phyloP scores from a whole-genome alignment of 2,113 vertebrate genomes.

The Callithrix jacchus region DNA sequence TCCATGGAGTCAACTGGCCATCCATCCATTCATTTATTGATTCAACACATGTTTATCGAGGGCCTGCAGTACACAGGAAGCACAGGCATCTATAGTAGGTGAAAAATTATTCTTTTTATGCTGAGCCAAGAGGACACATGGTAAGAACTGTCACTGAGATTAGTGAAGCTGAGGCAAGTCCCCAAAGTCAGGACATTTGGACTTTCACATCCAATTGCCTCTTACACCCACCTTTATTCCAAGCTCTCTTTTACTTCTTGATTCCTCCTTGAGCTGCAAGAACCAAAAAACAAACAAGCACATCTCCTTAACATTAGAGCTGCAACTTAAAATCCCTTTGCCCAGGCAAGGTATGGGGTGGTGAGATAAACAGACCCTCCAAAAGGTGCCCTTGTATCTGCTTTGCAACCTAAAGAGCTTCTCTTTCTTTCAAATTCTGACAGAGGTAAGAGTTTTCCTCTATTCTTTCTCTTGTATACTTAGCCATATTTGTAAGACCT shows the following conservation, averaged over 20 bases:
- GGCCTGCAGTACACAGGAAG: rapidly evolving
- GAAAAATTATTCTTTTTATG: not conserved
- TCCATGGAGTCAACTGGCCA: not conserved
- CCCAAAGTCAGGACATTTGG: constrained; percentile 1
- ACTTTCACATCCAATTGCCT: constrained; percentile 39
- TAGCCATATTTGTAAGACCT: not conserved
- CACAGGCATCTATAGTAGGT: rapidly evolving
- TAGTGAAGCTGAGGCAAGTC: not conserved
- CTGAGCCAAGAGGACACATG: not conserved
- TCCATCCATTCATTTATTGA: no score
- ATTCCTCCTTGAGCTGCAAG: constrained; percentile 48
- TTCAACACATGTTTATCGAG: rapidly evolving
- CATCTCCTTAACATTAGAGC: not conserved
- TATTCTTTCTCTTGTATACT: not conserved
- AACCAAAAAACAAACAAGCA: constrained; percentile 35
- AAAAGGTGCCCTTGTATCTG: rapidly evolving
- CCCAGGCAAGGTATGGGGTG: not conserved
- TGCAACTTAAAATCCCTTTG: not conserved
- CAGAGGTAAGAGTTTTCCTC: not conserved
- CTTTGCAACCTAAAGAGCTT: not conserved
- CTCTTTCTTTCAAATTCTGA: not conserved
- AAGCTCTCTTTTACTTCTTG: constrained; percentile 39
- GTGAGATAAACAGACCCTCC: not conserved
- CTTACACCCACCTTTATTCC: constrained; percentile 6
- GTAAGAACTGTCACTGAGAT: not conserved